phyloP scores from a whole-genome alignment of 2,797 vertebrate species.

The Tympanoctomys barrerae region DNA sequence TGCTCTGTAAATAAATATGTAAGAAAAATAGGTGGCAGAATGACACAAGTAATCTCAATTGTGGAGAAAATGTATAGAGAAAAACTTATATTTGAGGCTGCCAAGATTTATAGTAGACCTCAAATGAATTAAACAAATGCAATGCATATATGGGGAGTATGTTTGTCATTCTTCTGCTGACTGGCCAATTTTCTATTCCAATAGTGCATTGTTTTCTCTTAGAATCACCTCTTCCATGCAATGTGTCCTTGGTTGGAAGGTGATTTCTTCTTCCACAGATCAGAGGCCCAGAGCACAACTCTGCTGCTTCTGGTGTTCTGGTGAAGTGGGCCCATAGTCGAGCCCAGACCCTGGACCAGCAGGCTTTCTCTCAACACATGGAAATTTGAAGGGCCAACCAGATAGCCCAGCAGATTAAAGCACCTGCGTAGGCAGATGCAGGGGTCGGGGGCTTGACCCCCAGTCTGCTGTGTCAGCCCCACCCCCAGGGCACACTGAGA shows the following conservation, averaged over 20 bases:
- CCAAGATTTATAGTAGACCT: not conserved
- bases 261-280: not conserved
- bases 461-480: too few relatives aligned
- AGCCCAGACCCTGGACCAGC: not conserved
- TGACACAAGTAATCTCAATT: not conserved
- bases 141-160: not conserved
- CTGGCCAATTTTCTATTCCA: not conserved
- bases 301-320: not conserved
- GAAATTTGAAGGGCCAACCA: not conserved
- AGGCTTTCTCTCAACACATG: not conserved
- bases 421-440: too few relatives aligned
- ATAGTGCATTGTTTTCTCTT: not conserved
- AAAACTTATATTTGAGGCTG: constrained; percentile 32
- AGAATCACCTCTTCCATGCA: not conserved
- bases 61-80: not conserved
- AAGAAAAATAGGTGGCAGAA: not conserved
- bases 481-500: too few relatives aligned
- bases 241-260: not conserved
- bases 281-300: not conserved
- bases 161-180: not conserved
- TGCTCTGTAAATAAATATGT: constrained; percentile 13
- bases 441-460: too few relatives aligned
- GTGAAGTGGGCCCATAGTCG: not conserved
- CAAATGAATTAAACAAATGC: not conserved
- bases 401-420: too few relatives aligned